Evolutionary conservation across 2,888 invertebrate genomes (phyloP).

Genomic region (Andricus quercusramuli): DNA sequence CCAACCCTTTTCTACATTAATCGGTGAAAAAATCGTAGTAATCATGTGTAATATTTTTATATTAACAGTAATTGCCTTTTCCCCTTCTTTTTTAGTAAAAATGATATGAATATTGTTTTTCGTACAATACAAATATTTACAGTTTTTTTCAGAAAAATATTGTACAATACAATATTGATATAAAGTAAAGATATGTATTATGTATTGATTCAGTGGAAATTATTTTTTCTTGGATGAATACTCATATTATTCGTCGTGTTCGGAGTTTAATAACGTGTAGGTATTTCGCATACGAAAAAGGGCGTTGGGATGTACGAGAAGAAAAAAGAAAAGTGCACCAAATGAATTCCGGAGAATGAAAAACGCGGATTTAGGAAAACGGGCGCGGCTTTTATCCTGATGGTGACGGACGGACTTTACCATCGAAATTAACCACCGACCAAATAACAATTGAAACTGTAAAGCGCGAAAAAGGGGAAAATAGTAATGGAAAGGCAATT

Average conservation of each 20-base stretch:
- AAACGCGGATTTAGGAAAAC: slow-evolving; percentile 15
- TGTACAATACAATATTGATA: too few species aligned
- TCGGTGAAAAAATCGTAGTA: too few species aligned
- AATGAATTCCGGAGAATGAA: slow-evolving; percentile 24
- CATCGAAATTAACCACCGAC: slow-evolving; percentile 35
- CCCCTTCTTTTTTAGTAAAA: not conserved
- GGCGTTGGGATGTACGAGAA: slow-evolving; percentile 10
- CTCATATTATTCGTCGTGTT: slow-evolving; percentile 14
- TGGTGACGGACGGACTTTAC: slow-evolving; percentile 18
- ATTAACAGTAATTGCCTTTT: too few species aligned
- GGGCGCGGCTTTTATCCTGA: not conserved
- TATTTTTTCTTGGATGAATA: slow-evolving; percentile 17
- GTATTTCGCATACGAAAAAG: slow-evolving; percentile 10
- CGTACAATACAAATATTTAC: too few species aligned
- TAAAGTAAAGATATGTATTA: not conserved
- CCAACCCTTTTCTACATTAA: too few species aligned
- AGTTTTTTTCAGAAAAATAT: too few species aligned
- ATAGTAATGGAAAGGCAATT: slow-evolving; percentile 12
- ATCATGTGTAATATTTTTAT: too few species aligned
- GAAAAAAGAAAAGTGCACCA: slow-evolving; percentile 31
- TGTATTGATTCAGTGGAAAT: not conserved
- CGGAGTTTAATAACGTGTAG: slow-evolving; percentile 27
- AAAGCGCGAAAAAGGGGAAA: slow-evolving; percentile 34
- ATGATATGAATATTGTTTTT: too few species aligned
- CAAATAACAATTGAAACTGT: slow-evolving; percentile 17